A percentile compares a stretch with the other conserved stretches of the same genome.
These are phyloP conservation scores for Eulimnadia texana DNA, from an alignment of 1,140 invertebrate genomes.

Conservation along the genomic window DNA sequence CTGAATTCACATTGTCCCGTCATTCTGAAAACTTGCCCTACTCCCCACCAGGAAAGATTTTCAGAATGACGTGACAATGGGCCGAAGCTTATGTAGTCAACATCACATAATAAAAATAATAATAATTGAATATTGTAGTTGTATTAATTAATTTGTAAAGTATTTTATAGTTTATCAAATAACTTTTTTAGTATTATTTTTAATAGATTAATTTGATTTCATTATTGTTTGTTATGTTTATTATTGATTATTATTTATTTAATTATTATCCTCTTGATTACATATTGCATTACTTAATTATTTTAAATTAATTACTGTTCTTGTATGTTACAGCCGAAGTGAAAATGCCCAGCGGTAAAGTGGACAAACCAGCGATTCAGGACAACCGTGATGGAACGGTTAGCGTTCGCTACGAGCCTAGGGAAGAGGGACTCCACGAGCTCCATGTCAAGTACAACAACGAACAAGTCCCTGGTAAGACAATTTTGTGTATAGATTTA, in stretches of 20 bases:
- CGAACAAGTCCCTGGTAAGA: conserved; percentile 77
- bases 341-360: conserved; percentile 84
- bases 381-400: conserved; percentile 95
- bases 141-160: no score
- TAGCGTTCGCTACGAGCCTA: conserved; percentile 83
- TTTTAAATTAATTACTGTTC: conserved; percentile 9
- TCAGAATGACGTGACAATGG: no score
- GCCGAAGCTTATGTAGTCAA: no score
- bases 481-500: not conserved
- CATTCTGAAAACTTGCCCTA: no score
- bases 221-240: not conserved
- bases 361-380: conserved; percentile 75
- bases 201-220: no score
- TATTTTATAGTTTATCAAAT: no score
- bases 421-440: conserved; percentile 86
- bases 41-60: no score
- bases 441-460: conserved; percentile 87
- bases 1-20: no score
- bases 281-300: not conserved
- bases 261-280: not conserved
- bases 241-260: not conserved
- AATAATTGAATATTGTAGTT: no score
- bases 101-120: no score
- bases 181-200: no score
- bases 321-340: conserved; percentile 57